phyloP scores from a whole-genome alignment of 2,888 invertebrate genomes.

The Tetheella fluctuosa region DNA sequence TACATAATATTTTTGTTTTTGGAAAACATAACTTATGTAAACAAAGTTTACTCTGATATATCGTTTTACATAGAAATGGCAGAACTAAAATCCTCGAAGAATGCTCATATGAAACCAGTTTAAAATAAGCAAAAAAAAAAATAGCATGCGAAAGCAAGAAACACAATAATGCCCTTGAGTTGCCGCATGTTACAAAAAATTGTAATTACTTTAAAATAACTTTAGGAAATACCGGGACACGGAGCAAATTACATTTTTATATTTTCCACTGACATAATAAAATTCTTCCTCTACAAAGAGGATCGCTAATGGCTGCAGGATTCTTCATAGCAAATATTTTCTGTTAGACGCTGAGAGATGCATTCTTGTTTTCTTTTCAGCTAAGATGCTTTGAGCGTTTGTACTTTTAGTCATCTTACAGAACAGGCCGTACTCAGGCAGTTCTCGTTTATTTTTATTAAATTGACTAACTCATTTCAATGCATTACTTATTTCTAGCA shows the following conservation, averaged over 20 bases:
- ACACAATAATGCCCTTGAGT: conserved; percentile 36
- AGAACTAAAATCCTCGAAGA: not conserved
- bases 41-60: not conserved
- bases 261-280: not conserved
- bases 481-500: no score
- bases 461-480: not conserved
- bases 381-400: not conserved
- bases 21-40: not conserved
- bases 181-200: conserved; percentile 43
- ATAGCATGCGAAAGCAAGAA: conserved; percentile 11
- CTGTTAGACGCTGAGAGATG: not conserved
- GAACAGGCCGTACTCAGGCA: not conserved
- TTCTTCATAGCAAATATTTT: not conserved
- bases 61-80: not conserved
- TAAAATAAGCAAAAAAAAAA: not conserved
- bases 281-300: conserved; percentile 3
- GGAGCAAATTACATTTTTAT: not conserved
- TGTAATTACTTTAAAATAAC: conserved; percentile 42
- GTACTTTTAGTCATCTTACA: not conserved
- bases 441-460: no score
- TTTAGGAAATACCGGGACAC: conserved; percentile 3
- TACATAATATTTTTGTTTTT: no score
- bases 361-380: not conserved
- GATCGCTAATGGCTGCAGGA: not conserved
- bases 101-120: not conserved